Evolutionary conservation across 1,140 invertebrate species (phyloP), one percentile per base, ranked within the genome.

Genomic region (Stenopsyche tienmushanensis): DNA sequence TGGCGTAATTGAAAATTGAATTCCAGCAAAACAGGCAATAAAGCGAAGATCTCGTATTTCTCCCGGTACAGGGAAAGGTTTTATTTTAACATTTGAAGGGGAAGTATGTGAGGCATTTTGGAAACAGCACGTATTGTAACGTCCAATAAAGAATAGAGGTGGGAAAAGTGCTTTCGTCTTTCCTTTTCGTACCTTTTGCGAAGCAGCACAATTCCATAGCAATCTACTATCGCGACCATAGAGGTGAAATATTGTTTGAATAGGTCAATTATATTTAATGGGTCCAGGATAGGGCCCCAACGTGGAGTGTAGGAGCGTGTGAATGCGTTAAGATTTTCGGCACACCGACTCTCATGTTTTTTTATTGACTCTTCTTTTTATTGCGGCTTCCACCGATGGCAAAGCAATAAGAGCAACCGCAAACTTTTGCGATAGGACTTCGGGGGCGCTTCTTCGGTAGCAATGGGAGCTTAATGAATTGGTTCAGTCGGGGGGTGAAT

Each of bases 241-340:
- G 47, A 66, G 42, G 26, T 67, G 62, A 67, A 67, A 67, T 67
- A 67, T 67, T 54, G 60, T 57, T 55, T 53, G 54, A 64, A 67
- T 64, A 41, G 55, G 52, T 34, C 62, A 67, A 67, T 67, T 67
- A 67, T 62, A 63, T 63, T 67, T 67, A 60, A 67, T 53, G 53
- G 52, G 59, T 21, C 25, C 15, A 26, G 42, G n/a, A n/a, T n/a
- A n/a, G n/a, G n/a, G n/a, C n/a, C n/a, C n/a, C n/a, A n/a, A n/a
- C n/a, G n/a, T n/a, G 55, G 58, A 49, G 49, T 29, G 54, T 20
- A 15, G 45, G n/a, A n/a, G 52, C 13, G 54, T 57, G 54, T 24
- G 23, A 44, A 24, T 21, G 39, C 23, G 29, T 18, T 39, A 58
- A 34, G 41, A 52, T 59, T 65, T 41, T 50, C 54, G 20, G 21